Percentiles rank a stretch among this genome's conserved stretches.
Conservation (phyloP, 2,888 invertebrate species). For the Nomada ferruginata region DNA sequence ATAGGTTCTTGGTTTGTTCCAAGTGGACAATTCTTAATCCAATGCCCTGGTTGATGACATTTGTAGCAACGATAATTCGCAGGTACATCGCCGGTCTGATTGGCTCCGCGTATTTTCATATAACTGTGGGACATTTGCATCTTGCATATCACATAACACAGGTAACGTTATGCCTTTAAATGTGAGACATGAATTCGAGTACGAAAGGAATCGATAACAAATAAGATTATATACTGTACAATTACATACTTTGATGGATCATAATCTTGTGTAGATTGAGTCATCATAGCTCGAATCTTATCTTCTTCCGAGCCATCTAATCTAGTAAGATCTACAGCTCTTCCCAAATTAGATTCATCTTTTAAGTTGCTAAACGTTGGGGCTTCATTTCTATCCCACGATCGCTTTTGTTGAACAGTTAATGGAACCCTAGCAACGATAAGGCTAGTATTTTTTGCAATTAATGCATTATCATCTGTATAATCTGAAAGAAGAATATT, state of each 20-base stretch:
- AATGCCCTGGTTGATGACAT: conserved; percentile 98
- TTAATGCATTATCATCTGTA: conserved; percentile 94
- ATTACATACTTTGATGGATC: conserved; percentile 98
- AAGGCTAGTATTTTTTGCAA: conserved; percentile 98
- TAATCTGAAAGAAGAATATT: conserved; percentile 89
- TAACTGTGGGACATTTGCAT: conserved; percentile 87
- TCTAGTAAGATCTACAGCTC: conserved; percentile 93
- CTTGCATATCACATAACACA: neutral
- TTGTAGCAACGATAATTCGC: conserved; percentile 96
- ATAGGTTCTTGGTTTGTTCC: conserved; percentile 88
- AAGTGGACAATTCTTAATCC: conserved; percentile 97
- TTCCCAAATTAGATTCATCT: conserved; percentile 83
- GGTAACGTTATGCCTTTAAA: neutral
- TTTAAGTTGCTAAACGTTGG: conserved; percentile 78
- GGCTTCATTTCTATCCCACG: conserved; percentile 87
- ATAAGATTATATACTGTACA: neutral
- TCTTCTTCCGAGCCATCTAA: conserved; percentile 98
- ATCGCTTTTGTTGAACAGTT: conserved; percentile 90
- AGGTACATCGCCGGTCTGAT: conserved; percentile 95
- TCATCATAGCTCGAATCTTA: conserved; percentile 98
- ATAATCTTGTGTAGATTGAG: conserved; percentile 98
- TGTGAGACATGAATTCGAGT: neutral
- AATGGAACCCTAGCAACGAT: conserved; percentile 97
- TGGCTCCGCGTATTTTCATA: conserved; percentile 93
- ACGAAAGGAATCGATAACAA: neutral